These are phyloP conservation scores for Sinodicranocentrus sp. DNA, from an alignment of 2,888 invertebrate species.

Conservation along the genomic window DNA sequence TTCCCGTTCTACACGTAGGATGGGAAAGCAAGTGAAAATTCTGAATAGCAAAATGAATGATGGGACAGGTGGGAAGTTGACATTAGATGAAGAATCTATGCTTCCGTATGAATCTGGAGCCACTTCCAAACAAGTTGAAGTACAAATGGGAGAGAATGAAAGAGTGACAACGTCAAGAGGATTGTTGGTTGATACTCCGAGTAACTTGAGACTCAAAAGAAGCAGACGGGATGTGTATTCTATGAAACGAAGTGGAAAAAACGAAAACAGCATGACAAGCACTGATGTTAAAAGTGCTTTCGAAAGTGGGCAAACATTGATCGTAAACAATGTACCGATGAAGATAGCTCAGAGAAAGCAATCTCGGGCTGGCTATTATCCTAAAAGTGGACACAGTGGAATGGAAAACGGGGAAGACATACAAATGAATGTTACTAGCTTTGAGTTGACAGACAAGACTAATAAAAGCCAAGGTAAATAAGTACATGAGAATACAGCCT, in stretches of 20 bases:
- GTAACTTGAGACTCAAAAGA: not conserved
- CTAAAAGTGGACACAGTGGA: not conserved
- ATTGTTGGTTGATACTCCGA: not conserved
- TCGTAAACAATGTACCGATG: too few relatives aligned
- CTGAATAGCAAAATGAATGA: not conserved
- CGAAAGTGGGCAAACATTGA: too few relatives aligned
- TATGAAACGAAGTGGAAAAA: too few relatives aligned
- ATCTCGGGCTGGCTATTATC: not conserved
- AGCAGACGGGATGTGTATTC: too few relatives aligned
- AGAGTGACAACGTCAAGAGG: not conserved
- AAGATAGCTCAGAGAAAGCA: not conserved
- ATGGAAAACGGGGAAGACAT: too few relatives aligned
- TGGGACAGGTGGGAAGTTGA: not conserved
- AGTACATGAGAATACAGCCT: not conserved
- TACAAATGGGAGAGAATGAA: not conserved
- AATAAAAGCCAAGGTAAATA: too few relatives aligned
- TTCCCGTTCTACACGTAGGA: not conserved
- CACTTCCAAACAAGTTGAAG: not conserved
- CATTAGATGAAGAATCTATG: not conserved
- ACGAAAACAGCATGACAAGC: too few relatives aligned
- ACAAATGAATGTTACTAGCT: too few relatives aligned
- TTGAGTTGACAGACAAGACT: too few relatives aligned
- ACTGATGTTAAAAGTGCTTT: too few relatives aligned
- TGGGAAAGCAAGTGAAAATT: not conserved
- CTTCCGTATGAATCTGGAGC: not conserved